Percentiles rank a stretch among this genome's conserved stretches.
phyloP scores from a whole-genome alignment of 2,113 vertebrate species.

The Nanger granti region DNA sequence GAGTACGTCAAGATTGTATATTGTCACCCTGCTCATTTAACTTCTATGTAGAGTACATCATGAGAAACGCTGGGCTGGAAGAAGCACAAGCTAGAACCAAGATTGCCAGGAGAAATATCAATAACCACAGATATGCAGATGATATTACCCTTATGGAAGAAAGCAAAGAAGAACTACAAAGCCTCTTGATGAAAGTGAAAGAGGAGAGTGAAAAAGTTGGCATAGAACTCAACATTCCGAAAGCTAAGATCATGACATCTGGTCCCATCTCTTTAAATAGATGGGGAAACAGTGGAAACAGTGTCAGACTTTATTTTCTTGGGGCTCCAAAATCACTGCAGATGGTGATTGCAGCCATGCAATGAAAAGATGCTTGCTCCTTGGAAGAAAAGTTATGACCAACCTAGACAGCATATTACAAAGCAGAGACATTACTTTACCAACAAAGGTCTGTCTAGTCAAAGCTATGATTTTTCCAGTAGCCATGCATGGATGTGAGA shows the following conservation, averaged over 20 bases:
- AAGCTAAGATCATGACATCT: background rate
- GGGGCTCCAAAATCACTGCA: background rate
- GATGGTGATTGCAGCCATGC: background rate
- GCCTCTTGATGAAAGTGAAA: background rate
- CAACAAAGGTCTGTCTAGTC: background rate
- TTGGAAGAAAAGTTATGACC: background rate
- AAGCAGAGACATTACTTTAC: background rate
- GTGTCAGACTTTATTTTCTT: background rate
- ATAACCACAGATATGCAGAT: background rate
- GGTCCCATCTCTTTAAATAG: background rate
- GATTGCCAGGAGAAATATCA: background rate
- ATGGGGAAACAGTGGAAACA: background rate
- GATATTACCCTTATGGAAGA: background rate
- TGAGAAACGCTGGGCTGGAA: rapidly evolving
- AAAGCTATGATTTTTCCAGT: background rate
- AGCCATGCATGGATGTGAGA: background rate
- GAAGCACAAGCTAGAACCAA: background rate
- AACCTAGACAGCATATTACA: background rate
- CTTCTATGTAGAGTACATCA: background rate
- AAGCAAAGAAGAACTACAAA: background rate
- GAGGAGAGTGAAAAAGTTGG: background rate
- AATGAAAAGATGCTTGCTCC: background rate
- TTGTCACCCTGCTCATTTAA: background rate
- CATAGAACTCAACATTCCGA: background rate
- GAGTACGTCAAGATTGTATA: rapidly evolving